Percentiles rank a stretch among this genome's conserved stretches.
phyloP scores from a whole-genome alignment of 2,888 invertebrate genomes.

The Drosophila paranaensis region DNA sequence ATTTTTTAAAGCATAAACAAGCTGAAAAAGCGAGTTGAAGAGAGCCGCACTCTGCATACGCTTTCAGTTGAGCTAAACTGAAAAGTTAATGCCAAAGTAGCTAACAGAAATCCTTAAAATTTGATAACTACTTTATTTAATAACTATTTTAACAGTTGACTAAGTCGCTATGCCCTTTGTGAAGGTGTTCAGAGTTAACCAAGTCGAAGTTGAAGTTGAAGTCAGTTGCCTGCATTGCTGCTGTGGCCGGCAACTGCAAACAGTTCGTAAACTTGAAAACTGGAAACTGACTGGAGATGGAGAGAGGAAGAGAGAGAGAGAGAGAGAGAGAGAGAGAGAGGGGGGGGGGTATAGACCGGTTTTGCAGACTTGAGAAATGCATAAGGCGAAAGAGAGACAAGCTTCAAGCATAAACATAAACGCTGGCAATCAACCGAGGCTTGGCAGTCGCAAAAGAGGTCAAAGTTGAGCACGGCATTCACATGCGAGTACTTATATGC shows the following conservation, averaged over 20 bases:
- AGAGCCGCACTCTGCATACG: constrained; percentile 2
- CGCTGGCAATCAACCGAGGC: constrained; percentile 75
- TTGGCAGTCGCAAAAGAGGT: constrained; percentile 73
- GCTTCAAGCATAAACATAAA: constrained; percentile 63
- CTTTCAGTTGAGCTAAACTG: not conserved
- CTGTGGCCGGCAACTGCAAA: constrained; percentile 53
- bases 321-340: constrained; percentile 3
- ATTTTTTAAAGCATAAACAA: constrained; percentile 70
- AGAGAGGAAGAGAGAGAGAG: not conserved
- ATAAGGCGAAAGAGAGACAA: constrained; percentile 57
- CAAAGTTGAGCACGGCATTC: constrained; percentile 69
- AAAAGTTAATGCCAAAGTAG: not conserved
- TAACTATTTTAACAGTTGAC: not conserved
- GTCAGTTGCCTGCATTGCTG: constrained; percentile 64
- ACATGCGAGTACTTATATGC: constrained; percentile 13
- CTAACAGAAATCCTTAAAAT: not conserved
- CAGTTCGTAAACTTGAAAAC: constrained; percentile 75
- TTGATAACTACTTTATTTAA: not conserved
- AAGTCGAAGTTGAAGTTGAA: constrained; percentile 28
- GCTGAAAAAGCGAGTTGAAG: constrained; percentile 29
- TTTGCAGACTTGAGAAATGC: constrained; percentile 66
- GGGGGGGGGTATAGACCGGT: constrained; percentile 55
- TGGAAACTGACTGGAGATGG: constrained; percentile 63
- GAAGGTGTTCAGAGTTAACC: constrained; percentile 37
- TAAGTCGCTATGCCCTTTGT: not conserved